A percentile compares a stretch with the other conserved stretches of the same genome.
Conservation (phyloP, 2,113 vertebrate species). For the Procavia capensis region DNA sequence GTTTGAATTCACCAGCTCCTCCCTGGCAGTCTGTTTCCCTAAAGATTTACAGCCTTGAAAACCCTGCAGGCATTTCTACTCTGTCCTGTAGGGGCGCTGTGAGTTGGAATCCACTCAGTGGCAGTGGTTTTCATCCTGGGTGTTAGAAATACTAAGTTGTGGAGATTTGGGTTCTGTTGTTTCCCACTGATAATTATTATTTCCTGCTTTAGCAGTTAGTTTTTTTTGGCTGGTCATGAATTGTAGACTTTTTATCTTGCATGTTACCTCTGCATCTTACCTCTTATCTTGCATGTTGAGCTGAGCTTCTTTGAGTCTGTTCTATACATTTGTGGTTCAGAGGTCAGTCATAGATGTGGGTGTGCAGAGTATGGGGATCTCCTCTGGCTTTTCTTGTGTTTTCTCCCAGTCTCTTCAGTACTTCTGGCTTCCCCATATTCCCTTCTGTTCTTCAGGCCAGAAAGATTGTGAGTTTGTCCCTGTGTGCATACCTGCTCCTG, state of each 20-base stretch:
- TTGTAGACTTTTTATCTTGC: neutral
- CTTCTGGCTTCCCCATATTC: neutral
- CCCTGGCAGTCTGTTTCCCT: no score
- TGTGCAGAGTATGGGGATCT: neutral
- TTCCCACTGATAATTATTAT: neutral
- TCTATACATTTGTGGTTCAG: neutral
- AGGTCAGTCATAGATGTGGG: neutral
- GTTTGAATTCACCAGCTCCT: no score
- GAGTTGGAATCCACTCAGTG: no score
- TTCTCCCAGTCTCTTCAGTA: neutral
- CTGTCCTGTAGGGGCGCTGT: no score
- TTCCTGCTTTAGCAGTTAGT: neutral
- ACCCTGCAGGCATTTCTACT: no score
- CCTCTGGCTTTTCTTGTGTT: neutral
- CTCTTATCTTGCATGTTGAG: no score
- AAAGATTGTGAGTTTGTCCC: neutral
- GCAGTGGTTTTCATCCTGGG: neutral
- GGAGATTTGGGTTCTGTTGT: neutral
- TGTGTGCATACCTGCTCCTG: neutral
- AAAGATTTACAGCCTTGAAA: no score
- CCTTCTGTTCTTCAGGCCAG: neutral
- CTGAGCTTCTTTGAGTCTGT: neutral
- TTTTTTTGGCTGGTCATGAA: neutral
- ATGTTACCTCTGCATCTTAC: neutral
- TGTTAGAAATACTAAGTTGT: neutral